These are phyloP conservation scores for Aplochiton taeniatus DNA, from an alignment of 2,797 vertebrate species.

Conservation along the genomic window DNA sequence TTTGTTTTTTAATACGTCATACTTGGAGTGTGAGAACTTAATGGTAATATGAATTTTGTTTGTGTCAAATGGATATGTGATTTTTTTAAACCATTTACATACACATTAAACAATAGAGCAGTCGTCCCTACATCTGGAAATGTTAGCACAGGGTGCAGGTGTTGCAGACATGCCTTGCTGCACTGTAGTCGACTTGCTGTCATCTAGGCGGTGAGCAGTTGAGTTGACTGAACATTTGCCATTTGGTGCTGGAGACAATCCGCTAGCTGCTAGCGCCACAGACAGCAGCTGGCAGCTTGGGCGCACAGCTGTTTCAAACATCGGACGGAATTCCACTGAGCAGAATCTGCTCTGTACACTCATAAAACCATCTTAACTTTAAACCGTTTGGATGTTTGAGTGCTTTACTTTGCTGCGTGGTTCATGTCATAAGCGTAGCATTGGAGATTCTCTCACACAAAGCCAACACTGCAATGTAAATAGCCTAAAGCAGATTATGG, in stretches of 20 bases:
- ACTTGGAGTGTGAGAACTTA: too few species aligned
- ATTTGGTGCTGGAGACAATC: not conserved
- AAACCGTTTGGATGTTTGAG: conserved; percentile 46
- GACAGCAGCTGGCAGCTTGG: conserved; percentile 58
- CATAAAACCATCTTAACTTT: conserved; percentile 19
- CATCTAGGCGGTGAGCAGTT: conserved; percentile 38
- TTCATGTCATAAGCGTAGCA: not conserved
- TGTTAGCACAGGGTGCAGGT: too few species aligned
- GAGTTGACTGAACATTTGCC: conserved; percentile 56
- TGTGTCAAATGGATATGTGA: too few species aligned
- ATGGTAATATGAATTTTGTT: too few species aligned
- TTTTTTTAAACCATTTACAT: too few species aligned
- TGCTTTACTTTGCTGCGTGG: conserved; percentile 26
- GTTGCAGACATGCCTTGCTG: not conserved
- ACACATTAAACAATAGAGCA: too few species aligned
- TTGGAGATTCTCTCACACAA: too few species aligned
- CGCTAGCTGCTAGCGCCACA: conserved; percentile 19
- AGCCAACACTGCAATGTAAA: not conserved
- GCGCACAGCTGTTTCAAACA: conserved; percentile 39
- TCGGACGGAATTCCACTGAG: conserved; percentile 31
- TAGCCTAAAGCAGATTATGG: not conserved
- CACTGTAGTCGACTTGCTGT: not conserved
- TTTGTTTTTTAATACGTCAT: too few species aligned
- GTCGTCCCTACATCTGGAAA: too few species aligned
- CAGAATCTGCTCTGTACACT: conserved; percentile 28